Evolutionary conservation across 2,797 vertebrate genomes (phyloP), one percentile per base, ranked within the genome.

Genomic region (Oreonectes daqikongensis): DNA sequence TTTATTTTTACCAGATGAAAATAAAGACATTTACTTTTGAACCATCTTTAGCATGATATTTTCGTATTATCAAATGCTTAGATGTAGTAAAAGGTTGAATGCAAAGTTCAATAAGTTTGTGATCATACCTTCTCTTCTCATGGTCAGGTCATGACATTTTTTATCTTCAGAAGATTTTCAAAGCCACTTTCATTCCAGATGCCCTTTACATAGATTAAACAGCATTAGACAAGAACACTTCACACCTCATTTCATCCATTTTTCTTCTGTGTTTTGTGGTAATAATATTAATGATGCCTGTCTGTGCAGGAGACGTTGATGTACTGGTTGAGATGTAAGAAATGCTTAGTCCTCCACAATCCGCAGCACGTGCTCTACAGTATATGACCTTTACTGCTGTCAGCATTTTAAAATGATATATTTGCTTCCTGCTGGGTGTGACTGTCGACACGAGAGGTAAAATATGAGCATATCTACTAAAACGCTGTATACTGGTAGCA

Each of bases 271-370:
- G 38, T 32, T 53, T 59, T 59, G 53, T 12, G 18, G 61, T 24
- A 2, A 42, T 48, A 50, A 30, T 50, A 26, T 64, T 64, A 74
- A 74, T 73, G 22, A 53, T 73, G 50, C 60, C 30, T 64, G 32
- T 61, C 12, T 35, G 60, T 28, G 30, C 44, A 9, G 46, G 15
- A 65, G 60, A 74, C 46, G 2, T n/a, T 65, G 72, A 53, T 65
- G 20, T 40, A 74, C 46, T 40, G 46, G 48, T 74, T 24, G 3
- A 46, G 32, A 40, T 64, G 60, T 2, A 7, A 30, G 71, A 63
- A 73, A 63, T 26, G 59, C 71, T 73, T 38, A 61, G 15, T 28
- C 17, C 60, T 53, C 46, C 32, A 65, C 26, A 4, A 8, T 40
- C 30, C 46, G 30, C 20, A 26, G 50, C 55, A 10, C 15, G 40